Evolutionary conservation across 1,140 invertebrate genomes (phyloP), one percentile per base, ranked within the genome.

Genomic region (Brachionus asplanchnoidis): DNA sequence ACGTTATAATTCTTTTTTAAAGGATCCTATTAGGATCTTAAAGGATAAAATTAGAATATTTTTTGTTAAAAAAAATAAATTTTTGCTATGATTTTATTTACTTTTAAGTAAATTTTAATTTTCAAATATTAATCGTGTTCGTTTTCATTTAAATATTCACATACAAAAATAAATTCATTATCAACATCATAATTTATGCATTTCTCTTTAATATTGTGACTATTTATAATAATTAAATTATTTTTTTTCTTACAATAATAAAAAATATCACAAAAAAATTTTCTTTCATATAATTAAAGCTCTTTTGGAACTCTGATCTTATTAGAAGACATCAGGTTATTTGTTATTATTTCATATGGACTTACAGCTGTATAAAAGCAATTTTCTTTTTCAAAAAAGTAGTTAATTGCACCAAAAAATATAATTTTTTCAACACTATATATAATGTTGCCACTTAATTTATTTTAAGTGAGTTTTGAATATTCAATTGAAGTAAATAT

Each of bases 221-320:
- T 46, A 46, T 75, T 75, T 44, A 75, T 75, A 75, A 73, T 36
- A 40, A 73, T 73, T 73, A 73, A 73, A 42, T 73, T 73, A 73
- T 73, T 73, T 20, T 3, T 73, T 73, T 42, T 73, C 40, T 73
- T 73, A 40, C 68, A 73, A 73, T 2, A 40, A 73, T 23, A 73
- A 73, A 73, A 73, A 40, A 42, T 36, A 70, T 75, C 36, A 75
- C 12, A 17, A 75, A 75, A 75, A 28, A 75, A 75, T 75, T 44
- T 75, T 75, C 70, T 44, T 75, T 75, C n/a, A 75, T 11, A 75
- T 3, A 44, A 11, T 44, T 17, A 4, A 75, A 75, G n/a, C 12
- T 75, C 70, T 75, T 75, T 75, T 28, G 70, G 70, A n/a, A 75
- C 17, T 75, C 70, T 75, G 6, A 75, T 75, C 6, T 75, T 75